These are phyloP conservation scores for Indicator maculatus DNA, from an alignment of 2,113 vertebrate genomes.

Conservation along the genomic window DNA sequence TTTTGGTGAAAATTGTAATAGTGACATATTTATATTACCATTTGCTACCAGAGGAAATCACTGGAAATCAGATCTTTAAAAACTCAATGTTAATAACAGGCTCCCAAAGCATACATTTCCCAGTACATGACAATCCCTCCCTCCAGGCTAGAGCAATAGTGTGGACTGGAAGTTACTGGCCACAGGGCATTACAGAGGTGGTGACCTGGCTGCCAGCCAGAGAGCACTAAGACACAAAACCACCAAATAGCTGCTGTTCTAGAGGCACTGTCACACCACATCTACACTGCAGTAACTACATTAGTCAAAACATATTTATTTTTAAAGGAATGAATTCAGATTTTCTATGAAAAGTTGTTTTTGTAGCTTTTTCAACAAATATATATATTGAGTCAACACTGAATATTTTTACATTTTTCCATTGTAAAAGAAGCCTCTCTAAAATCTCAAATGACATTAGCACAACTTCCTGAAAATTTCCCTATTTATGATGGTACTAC, in stretches of 20 bases:
- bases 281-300: background rate
- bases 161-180: background rate
- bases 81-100: background rate
- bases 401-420: background rate
- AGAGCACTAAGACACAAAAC: background rate
- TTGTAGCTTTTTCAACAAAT: background rate
- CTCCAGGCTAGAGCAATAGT: background rate
- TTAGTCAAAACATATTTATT: background rate
- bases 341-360: background rate
- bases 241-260: background rate
- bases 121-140: background rate
- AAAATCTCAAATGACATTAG: background rate
- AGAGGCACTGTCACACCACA: background rate
- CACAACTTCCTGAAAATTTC: background rate
- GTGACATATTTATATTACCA: background rate
- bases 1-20: background rate
- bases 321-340: background rate
- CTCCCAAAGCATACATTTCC: background rate
- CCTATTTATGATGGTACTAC: background rate
- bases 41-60: background rate
- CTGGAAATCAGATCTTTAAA: background rate
- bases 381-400: background rate
- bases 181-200: background rate
- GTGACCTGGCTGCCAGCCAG: background rate
- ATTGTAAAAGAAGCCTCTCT: background rate